Conservation (phyloP, 2,888 invertebrate genomes). For the Autographa pulchrina region DNA sequence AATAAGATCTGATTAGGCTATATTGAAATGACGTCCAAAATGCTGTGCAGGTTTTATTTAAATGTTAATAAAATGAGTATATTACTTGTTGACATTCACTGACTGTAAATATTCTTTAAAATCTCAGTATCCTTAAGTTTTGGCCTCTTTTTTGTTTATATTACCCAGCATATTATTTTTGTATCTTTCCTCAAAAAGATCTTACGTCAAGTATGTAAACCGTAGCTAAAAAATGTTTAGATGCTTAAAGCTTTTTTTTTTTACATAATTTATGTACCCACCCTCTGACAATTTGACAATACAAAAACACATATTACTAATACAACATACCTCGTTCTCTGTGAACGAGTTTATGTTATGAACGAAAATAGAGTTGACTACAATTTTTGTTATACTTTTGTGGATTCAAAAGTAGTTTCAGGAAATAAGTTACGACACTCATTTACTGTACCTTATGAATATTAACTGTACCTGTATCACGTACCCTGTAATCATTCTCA, state of each 20-base stretch:
- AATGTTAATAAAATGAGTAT: not conserved
- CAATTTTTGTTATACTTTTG: not conserved
- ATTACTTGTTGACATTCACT: not conserved
- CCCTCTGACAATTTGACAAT: not conserved
- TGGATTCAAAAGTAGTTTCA: not conserved
- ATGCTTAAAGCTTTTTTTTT: no score
- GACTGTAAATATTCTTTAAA: not conserved
- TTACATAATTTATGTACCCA: not conserved
- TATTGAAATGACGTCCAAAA: not conserved
- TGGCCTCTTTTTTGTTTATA: not conserved
- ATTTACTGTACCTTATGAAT: not conserved
- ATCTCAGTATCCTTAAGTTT: slow-evolving; percentile 12
- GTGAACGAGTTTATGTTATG: not conserved
- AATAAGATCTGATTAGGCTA: not conserved
- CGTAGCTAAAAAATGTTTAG: no score
- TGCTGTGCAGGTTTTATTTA: not conserved
- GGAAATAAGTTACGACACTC: not conserved
- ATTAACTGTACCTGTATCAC: not conserved
- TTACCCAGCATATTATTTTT: no score
- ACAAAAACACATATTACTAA: no score
- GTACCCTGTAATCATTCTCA: not conserved
- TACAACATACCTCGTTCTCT: not conserved
- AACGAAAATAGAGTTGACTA: not conserved
- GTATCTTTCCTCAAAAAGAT: no score
- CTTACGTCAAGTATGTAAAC: no score